Evolutionary conservation across 2,888 invertebrate genomes (phyloP), one percentile per base, ranked within the genome.

Genomic region (Cryptocephalus moraei): DNA sequence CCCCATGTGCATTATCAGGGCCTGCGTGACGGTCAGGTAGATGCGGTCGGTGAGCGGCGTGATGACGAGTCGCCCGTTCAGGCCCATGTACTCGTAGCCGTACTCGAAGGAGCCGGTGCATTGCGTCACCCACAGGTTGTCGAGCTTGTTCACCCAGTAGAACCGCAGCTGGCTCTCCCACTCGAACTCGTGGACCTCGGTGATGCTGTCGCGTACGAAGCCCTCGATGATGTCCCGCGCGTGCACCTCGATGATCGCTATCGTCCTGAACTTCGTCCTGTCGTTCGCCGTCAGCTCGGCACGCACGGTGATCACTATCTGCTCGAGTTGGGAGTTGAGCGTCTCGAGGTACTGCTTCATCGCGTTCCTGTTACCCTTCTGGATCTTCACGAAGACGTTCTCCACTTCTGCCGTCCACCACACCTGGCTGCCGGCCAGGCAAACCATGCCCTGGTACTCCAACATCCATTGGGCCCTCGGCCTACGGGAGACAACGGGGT

Each of bases 361-460:
- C 0, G 91, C 90, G 9, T 85, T 74, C 66, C 91, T 90, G 54
- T 85, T 80, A 3, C 92, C 90, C 51, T 76, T 77, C 8, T 78
- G 73, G 40, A 84, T 80, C 63, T 80, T 83, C 4, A 66, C 70
- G 66, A 94, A 93, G 0, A 91, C 88, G 63, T 93, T 87, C 64
- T 94, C 94, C 0, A 92, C 91, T 68, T 94, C 93, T 8, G 90
- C 90, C 0, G 93, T 94, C 93, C 93, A 94, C 93, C 93, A 94
- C 1, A 94, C 85, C 60, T 88, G 86, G 73, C 91, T 91, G 0
- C 88, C 87, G 0, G 85, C 89, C 40, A 71, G 53, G 47, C 68
- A 67, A 8, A 71, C 57, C 70, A 70, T 71, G 44, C 93, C 93
- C 66, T 87, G 86, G 70, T 88, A 92, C 57, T 87, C 82, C 64